Evolutionary conservation across 1,140 invertebrate species (phyloP).

Genomic region (Drosophila bocqueti): DNA sequence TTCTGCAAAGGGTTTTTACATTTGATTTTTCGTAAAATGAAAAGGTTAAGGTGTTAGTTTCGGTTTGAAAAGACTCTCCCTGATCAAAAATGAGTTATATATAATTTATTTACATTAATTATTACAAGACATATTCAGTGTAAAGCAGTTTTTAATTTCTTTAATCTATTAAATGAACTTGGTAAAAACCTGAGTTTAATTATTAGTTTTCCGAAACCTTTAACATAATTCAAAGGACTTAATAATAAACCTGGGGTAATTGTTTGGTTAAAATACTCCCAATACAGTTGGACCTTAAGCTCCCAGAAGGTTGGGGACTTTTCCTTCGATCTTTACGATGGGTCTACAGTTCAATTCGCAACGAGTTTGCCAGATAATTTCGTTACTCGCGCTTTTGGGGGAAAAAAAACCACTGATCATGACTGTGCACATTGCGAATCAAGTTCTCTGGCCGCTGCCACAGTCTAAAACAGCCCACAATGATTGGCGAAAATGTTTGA

Average conservation of each 20-base stretch:
- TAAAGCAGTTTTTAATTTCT: background rate
- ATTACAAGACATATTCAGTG: background rate
- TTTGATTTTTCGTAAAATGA: background rate
- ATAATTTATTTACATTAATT: background rate
- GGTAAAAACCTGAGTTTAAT: no score
- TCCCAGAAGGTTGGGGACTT: conserved; percentile 18
- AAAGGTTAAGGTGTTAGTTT: background rate
- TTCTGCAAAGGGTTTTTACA: background rate
- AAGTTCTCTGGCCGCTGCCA: conserved; percentile 40
- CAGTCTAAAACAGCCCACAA: conserved; percentile 49
- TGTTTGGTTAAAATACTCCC: fast-evolving
- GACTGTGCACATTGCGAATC: conserved; percentile 52
- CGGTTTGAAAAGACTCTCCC: background rate
- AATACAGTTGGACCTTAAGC: background rate
- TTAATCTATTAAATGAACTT: background rate
- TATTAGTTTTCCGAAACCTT: background rate
- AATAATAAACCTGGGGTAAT: background rate
- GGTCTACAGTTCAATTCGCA: conserved; percentile 41
- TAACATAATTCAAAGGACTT: background rate
- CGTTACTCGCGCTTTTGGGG: conserved; percentile 34
- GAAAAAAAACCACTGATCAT: conserved; percentile 53
- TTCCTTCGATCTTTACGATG: conserved; percentile 19
- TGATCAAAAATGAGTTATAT: background rate
- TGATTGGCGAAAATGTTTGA: conserved; percentile 59
- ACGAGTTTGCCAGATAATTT: conserved; percentile 44